A percentile compares a stretch with the other conserved stretches of the same genome.
phyloP scores from a whole-genome alignment of 2,797 vertebrate genomes.

The Semaprochilodus insignis region DNA sequence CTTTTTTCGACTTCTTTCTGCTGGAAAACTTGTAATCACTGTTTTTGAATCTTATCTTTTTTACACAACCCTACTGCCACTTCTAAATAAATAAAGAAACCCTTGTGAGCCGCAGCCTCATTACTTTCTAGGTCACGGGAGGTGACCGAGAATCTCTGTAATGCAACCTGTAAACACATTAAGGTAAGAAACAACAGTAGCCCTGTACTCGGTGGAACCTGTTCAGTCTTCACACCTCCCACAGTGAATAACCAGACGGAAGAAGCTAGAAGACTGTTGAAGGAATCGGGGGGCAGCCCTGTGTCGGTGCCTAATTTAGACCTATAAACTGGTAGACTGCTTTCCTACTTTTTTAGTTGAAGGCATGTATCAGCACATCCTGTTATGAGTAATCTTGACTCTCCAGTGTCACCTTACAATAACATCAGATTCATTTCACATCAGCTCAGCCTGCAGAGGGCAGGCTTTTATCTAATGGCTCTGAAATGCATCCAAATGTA shows the following conservation, averaged over 20 bases:
- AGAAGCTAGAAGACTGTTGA: too few relatives aligned
- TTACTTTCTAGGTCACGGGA: neutral
- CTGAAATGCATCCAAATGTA: neutral
- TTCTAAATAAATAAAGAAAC: neutral
- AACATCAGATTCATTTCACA: neutral
- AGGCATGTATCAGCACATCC: neutral
- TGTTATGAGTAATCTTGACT: neutral
- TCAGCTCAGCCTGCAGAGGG: slow-evolving; percentile 20
- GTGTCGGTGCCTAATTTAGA: neutral
- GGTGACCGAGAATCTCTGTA: neutral
- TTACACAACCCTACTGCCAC: neutral
- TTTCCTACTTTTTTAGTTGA: neutral
- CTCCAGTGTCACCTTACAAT: neutral
- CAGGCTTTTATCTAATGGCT: neutral
- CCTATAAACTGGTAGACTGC: neutral
- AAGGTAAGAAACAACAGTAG: neutral
- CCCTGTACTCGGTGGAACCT: neutral
- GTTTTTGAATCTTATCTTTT: neutral
- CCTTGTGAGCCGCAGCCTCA: neutral
- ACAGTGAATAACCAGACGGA: neutral
- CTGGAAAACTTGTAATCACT: neutral
- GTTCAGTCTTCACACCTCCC: neutral
- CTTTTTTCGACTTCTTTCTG: too few relatives aligned
- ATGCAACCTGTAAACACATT: neutral
- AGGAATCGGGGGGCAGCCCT: neutral